Percentiles rank a stretch among this genome's conserved stretches.
These are phyloP conservation scores for Lycodopsis pacificus DNA, from an alignment of 2,797 vertebrate species.

Conservation along the genomic window DNA sequence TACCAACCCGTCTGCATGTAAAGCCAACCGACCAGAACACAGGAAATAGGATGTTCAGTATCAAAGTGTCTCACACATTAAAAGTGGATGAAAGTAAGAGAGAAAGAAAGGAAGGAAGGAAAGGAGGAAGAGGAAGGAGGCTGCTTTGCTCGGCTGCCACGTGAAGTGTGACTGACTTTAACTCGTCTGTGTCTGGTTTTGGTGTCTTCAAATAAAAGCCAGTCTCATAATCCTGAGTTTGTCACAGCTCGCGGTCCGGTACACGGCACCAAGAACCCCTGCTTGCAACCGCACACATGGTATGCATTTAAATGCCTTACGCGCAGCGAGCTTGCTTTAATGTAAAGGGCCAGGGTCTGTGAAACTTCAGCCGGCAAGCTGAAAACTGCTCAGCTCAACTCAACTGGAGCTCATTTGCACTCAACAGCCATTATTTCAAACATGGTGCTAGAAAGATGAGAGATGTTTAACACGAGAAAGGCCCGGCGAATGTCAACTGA, in stretches of 20 bases:
- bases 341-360: slow-evolving; percentile 58
- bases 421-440: slow-evolving; percentile 56
- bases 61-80: slow-evolving; percentile 79
- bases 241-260: slow-evolving; percentile 69
- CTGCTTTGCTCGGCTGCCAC: slow-evolving; percentile 54
- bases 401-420: slow-evolving; percentile 61
- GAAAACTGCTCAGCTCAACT: slow-evolving; percentile 46
- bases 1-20: slow-evolving; percentile 73
- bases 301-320: slow-evolving; percentile 55
- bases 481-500: slow-evolving; percentile 15
- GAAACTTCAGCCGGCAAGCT: slow-evolving; percentile 47
- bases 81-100: slow-evolving; percentile 72
- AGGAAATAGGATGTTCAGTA: slow-evolving; percentile 76
- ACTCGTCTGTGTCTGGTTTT: slow-evolving; percentile 65
- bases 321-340: slow-evolving; percentile 52
- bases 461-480: slow-evolving; percentile 49
- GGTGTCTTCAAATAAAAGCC: slow-evolving; percentile 68
- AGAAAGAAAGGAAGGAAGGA: slow-evolving; percentile 40
- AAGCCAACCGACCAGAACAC: slow-evolving; percentile 75
- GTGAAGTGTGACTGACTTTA: slow-evolving; percentile 73
- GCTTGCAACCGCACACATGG: slow-evolving; percentile 47
- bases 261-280: slow-evolving; percentile 61
- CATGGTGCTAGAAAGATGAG: slow-evolving; percentile 51
- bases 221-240: slow-evolving; percentile 67
- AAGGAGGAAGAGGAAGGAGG: slow-evolving; percentile 34